phyloP scores from a whole-genome alignment of 2,797 vertebrate genomes.

The Mus minutoides region DNA sequence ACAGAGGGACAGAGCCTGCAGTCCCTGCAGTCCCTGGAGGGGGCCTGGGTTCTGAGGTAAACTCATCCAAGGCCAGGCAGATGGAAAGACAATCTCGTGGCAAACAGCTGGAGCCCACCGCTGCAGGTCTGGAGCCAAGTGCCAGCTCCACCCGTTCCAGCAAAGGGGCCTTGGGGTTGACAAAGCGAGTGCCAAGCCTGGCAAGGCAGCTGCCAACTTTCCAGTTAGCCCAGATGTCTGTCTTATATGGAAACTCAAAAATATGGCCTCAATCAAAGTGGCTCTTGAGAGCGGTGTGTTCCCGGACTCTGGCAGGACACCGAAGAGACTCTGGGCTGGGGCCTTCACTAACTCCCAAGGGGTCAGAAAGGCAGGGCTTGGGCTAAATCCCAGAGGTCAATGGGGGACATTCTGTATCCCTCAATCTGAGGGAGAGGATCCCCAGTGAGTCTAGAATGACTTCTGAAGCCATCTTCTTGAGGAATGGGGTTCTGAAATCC shows the following conservation, averaged over 20 bases:
- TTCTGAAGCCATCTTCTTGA: not conserved
- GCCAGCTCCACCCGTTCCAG: constrained; percentile 57
- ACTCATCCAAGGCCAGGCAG: not conserved
- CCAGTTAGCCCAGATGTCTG: constrained; percentile 85
- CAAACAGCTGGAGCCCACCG: constrained; percentile 68
- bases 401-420: not conserved
- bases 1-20: not conserved
- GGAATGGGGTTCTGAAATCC: constrained; percentile 5
- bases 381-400: not conserved
- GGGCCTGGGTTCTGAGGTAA: constrained; percentile 19
- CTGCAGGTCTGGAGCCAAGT: constrained; percentile 68
- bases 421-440: not conserved
- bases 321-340: not conserved
- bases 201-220: constrained; percentile 86
- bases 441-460: not conserved
- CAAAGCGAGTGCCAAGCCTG: constrained; percentile 78
- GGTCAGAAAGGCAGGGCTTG: not conserved
- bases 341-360: constrained; percentile 9
- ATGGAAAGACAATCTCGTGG: not conserved
- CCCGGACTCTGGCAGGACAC: constrained; percentile 31
- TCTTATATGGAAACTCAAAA: constrained; percentile 84
- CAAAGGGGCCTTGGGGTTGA: constrained; percentile 81
- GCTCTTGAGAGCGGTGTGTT: constrained; percentile 77
- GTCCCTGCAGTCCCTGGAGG: not conserved
- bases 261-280: constrained; percentile 81